Conservation (phyloP, 2,113 vertebrate genomes). For the Carlito syrichta region DNA sequence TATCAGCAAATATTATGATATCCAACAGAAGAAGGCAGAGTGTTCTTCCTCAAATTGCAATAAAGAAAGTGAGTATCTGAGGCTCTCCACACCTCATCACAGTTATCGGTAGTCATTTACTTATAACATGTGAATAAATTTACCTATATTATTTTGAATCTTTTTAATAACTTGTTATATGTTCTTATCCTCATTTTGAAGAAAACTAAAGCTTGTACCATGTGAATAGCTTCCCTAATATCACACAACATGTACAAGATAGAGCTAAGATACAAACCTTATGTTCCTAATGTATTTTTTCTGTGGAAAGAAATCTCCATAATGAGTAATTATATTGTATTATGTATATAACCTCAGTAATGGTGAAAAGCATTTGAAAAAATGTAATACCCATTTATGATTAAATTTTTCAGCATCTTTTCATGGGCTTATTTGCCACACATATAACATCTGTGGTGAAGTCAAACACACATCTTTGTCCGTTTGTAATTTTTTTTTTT, state of each 20-base stretch:
- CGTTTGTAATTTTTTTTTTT: too few species aligned
- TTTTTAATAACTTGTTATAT: neutral
- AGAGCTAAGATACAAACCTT: neutral
- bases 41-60: conserved; percentile 80
- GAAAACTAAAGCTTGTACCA: neutral
- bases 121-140: neutral
- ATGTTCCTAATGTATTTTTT: neutral
- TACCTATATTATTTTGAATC: neutral
- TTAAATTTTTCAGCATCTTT: neutral
- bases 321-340: neutral
- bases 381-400: neutral
- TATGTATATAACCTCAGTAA: neutral
- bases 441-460: neutral
- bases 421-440: neutral
- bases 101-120: neutral
- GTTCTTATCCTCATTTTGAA: neutral
- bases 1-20: conserved; percentile 91
- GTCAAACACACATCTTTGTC: too few species aligned
- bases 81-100: neutral
- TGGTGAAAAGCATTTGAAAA: neutral
- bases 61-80: neutral
- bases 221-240: neutral
- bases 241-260: neutral
- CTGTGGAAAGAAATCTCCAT: neutral
- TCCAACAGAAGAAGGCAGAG: conserved; percentile 86